Base-by-base conservation (phyloP, 1,140 invertebrate genomes). In the Drosophila nikananu region DNA sequence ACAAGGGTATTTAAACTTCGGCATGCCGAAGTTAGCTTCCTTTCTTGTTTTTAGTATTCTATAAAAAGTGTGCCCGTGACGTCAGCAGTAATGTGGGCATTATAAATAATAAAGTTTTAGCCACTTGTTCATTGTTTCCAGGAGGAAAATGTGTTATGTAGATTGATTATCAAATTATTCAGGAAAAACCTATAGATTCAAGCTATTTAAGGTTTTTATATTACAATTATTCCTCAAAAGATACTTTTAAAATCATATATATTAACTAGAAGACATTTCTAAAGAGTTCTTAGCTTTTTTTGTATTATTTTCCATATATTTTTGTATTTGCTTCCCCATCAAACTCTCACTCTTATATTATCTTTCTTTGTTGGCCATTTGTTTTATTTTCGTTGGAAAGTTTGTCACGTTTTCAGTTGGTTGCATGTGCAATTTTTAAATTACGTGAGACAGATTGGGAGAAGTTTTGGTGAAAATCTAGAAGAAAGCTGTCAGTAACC, bases 401-500 rank as follows among this genome's bases (percentile, higher is more conserved):
- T 71, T 72, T 46, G 70, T 74, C 71, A 74, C 71, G 71, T 73
- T 52, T 74, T 5, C 15, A 35, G 5, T 23, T 27, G 21, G n/a
- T 41, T 72, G 67, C 68, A 73, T 60, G 70, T 73, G 70, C 70
- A 72, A 60, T 72, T 73, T 73, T 60, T 46, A 72, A 73, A 73
- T 61, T 73, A 74, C 68, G 71, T 74, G 71, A 73, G 68, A 30
- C 12, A 35, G 37, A 41, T 32, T 39, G 63, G 12, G 23, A 23
- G 35, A 58, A 32, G 41, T 46, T 67, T 54, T 21, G 25, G 30
- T 23, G 64, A 27, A 19, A 49, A 70, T 17, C 21, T 27, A 41
- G 35, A 57, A 42, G 35, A 70, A 42, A 57, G 35, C 13, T 32
- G 44, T 65, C 27, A 7, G 21, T n/a, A 3, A 15, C 21, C 21